Evolutionary conservation across 2,113 vertebrate species (phyloP), one percentile per base, ranked within the genome.

Genomic region (Ancistrus triradiatus): DNA sequence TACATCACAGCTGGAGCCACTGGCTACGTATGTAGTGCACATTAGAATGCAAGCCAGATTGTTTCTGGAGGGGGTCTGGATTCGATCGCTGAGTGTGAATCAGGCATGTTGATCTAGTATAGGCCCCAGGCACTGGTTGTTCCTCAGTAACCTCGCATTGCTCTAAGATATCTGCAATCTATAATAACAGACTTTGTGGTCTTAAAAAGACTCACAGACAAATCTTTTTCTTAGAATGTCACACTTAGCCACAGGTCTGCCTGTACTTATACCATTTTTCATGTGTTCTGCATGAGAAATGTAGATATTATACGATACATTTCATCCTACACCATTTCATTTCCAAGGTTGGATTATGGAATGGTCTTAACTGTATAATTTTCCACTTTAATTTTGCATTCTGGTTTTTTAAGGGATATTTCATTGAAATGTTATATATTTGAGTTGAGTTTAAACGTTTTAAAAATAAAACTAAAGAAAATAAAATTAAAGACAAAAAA

Each of bases 111-210:
- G 60, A 63, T 63, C 35, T 52, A 63, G 35, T 24, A 2, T 31
- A 43, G 42, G 58, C 58, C 47, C 8, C 13, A 7, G 58, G 58
- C 58, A 1, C 14, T 33, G 27, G 42, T 3, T 27, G 18, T 47
- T 47, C 58, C 58, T 47, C 28, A 21, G 58, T 47, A 43, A 60
- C 58, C 42, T 11, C 25, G 27, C 44, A 27, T 47, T 60, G 42
- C 58, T 60, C 43, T 6, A 10, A 60, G 58, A 43, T 47, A 35
- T 28, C 22, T 59, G 35, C 31, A 40, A 48, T 66, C 53, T 59
- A 49, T 48, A 66, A 27, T 50, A 66, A 66, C 64, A 55, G 13
- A 28, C 43, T 46, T 48, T 37, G 52, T 38, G 64, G n/a, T 58
- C 24, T 15, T 48, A 50, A 66, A 37, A n/a, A 27, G 53, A 66